Conservation (phyloP, 2,113 vertebrate genomes). For the Hipposideros armiger region DNA sequence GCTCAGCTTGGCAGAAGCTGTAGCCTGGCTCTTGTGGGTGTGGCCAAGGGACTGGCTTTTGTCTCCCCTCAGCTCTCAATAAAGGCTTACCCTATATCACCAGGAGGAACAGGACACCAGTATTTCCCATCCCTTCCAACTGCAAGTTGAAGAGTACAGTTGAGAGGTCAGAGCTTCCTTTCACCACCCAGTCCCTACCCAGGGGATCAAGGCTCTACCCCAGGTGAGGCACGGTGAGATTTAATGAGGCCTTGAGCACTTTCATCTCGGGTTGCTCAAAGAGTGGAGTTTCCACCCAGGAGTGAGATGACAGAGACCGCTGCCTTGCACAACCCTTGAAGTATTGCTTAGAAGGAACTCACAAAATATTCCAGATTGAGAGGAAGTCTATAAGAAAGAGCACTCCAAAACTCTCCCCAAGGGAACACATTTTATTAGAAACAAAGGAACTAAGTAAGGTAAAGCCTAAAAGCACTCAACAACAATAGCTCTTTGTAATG, state of each 20-base stretch:
- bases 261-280: not conserved
- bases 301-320: not conserved
- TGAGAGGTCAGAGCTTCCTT: not conserved
- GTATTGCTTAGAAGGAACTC: not conserved
- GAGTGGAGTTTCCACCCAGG: not conserved
- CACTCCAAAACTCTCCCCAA: not conserved
- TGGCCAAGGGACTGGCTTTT: not conserved
- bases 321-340: fast-evolving
- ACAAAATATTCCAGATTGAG: not conserved
- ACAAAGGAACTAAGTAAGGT: not conserved
- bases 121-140: not conserved
- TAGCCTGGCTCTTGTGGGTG: not conserved
- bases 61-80: not conserved
- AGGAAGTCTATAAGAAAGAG: not conserved
- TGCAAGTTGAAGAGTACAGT: not conserved
- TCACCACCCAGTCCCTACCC: not conserved
- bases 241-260: not conserved
- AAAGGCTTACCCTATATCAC: not conserved
- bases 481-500: not conserved
- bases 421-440: not conserved
- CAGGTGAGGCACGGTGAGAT: not conserved
- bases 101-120: fast-evolving
- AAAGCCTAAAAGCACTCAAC: not conserved
- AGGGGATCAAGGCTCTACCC: not conserved
- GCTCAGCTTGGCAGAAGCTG: not conserved